These are phyloP conservation scores for Falco concolor DNA, from an alignment of 2,797 vertebrate species.

Conservation along the genomic window DNA sequence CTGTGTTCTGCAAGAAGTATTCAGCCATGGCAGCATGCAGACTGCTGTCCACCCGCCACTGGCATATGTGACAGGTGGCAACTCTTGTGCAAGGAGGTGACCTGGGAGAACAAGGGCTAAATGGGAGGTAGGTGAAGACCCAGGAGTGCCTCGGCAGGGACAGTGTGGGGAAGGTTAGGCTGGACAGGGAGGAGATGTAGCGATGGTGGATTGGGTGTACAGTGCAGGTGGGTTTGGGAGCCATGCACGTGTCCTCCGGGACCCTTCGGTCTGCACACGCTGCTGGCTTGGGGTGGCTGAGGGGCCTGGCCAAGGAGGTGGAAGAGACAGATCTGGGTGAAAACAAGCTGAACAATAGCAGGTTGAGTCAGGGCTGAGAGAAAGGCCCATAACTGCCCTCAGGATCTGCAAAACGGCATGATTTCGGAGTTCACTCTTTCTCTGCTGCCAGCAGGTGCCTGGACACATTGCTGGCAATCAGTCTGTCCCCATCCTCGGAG, in stretches of 20 bases:
- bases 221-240: not conserved
- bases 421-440: not conserved
- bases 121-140: not conserved
- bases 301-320: not conserved
- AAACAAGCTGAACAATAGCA: not conserved
- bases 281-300: not conserved
- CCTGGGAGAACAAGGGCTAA: not conserved
- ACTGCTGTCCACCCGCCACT: too few relatives aligned
- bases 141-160: not conserved
- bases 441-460: not conserved
- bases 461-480: not conserved
- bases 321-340: not conserved
- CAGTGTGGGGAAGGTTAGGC: not conserved
- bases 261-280: not conserved
- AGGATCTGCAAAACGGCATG: not conserved
- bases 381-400: not conserved
- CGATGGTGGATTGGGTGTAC: not conserved
- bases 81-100: not conserved
- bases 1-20: not conserved
- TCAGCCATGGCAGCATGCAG: not conserved
- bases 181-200: not conserved
- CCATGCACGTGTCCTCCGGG: not conserved
- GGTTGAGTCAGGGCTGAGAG: not conserved
- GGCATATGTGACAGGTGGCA: rapidly evolving
- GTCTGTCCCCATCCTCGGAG: not conserved